phyloP scores from a whole-genome alignment of 2,797 vertebrate genomes.

The Arrhamphus sclerolepis region DNA sequence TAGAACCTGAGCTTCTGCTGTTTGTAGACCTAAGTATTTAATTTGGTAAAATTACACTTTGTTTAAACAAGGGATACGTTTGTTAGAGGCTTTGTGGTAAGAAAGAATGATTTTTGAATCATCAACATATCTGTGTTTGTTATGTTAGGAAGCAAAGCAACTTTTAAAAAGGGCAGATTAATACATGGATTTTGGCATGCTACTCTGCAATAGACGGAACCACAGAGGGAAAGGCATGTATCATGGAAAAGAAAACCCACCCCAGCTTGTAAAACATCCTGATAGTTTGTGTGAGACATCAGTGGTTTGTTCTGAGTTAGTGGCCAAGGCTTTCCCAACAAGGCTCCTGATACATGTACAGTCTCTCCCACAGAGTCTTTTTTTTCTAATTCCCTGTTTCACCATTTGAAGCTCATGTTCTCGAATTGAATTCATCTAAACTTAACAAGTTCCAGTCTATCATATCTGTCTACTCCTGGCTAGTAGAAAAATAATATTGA shows the following conservation, averaged over 20 bases:
- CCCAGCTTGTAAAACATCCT: slow-evolving; percentile 60
- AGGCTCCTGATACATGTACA: slow-evolving; percentile 21
- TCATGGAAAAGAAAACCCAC: slow-evolving; percentile 33
- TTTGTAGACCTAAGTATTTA: slow-evolving; percentile 9
- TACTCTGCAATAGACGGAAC: slow-evolving; percentile 26
- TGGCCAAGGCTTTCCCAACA: slow-evolving; percentile 52
- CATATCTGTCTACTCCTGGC: slow-evolving; percentile 23
- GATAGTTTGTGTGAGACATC: slow-evolving; percentile 62
- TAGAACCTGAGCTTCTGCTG: slow-evolving; percentile 15
- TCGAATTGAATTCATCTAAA: background rate
- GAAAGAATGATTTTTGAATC: slow-evolving; percentile 33
- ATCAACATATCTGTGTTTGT: slow-evolving; percentile 20
- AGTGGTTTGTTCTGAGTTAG: slow-evolving; percentile 48
- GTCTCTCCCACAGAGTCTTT: slow-evolving; percentile 27
- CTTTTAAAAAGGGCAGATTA: slow-evolving; percentile 28
- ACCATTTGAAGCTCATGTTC: background rate
- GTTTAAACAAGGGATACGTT: slow-evolving; percentile 35
- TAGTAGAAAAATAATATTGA: slow-evolving; percentile 20
- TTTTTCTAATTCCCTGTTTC: slow-evolving; percentile 3
- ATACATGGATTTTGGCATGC: slow-evolving; percentile 32
- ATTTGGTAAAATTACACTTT: slow-evolving; percentile 18
- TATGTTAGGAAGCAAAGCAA: slow-evolving; percentile 34
- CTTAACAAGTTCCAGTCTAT: background rate
- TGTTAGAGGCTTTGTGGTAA: slow-evolving; percentile 38
- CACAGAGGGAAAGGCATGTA: slow-evolving; percentile 42